A percentile compares a stretch with the other conserved stretches of the same genome.
Conservation (phyloP, 2,113 vertebrate genomes). For the Prinia subflava region DNA sequence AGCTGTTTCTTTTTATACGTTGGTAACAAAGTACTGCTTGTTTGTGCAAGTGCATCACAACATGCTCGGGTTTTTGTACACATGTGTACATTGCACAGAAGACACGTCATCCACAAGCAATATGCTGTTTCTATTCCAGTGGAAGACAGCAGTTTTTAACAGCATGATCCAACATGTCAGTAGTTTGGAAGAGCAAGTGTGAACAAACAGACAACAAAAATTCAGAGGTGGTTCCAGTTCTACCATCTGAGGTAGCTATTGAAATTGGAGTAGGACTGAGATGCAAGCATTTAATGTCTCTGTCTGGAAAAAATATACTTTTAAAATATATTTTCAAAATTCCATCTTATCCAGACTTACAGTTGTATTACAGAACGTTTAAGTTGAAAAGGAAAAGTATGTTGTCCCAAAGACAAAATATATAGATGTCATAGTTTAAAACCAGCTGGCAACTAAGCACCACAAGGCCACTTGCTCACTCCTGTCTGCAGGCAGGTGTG, state of each 20-base stretch:
- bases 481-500: not conserved
- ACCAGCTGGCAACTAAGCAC: not conserved
- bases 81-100: not conserved
- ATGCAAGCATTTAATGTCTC: not conserved
- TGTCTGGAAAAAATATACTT: not conserved
- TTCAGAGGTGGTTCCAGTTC: not conserved
- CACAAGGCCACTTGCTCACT: not conserved
- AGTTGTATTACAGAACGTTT: not conserved
- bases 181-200: not conserved
- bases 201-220: not conserved
- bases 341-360: not conserved
- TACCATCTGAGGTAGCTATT: not conserved
- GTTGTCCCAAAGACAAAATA: not conserved
- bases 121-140: not conserved
- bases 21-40: not conserved
- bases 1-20: not conserved
- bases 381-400: not conserved
- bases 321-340: not conserved
- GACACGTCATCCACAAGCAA: fast-evolving
- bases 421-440: not conserved
- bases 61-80: not conserved
- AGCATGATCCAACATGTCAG: not conserved
- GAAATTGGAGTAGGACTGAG: not conserved
- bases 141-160: not conserved
- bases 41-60: not conserved